phyloP scores from a whole-genome alignment of 2,113 vertebrate genomes.

The Sander vitreus region DNA sequence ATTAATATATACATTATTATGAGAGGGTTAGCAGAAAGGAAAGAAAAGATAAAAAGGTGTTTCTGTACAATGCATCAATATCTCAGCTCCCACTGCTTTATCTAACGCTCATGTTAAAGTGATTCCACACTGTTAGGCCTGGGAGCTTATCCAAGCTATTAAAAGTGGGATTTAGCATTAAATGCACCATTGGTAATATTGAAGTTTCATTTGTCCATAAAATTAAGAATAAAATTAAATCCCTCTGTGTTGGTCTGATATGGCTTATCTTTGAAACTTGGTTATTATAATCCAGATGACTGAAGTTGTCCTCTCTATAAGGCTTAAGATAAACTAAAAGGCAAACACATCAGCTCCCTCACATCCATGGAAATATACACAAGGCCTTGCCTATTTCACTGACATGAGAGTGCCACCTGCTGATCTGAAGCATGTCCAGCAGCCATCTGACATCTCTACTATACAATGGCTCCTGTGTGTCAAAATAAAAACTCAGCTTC shows the following conservation, averaged over 20 bases:
- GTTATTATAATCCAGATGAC: conserved; percentile 38
- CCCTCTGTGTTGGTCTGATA: conserved; percentile 3
- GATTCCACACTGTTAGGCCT: conserved; percentile 14
- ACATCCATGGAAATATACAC: background rate
- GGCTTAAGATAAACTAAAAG: conserved; percentile 52
- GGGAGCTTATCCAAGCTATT: conserved; percentile 11
- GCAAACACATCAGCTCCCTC: conserved; percentile 40
- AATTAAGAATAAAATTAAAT: background rate
- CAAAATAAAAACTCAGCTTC: conserved; percentile 42
- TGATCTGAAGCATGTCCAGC: conserved; percentile 58
- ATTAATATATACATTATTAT: background rate
- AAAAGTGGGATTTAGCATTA: background rate
- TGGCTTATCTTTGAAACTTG: conserved; percentile 35
- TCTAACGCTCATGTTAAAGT: background rate
- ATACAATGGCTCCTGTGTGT: background rate
- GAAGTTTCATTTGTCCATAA: conserved; percentile 1
- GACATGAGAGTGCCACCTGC: conserved; percentile 79
- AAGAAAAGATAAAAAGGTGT: background rate
- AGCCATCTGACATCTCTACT: conserved; percentile 12
- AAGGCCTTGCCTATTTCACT: conserved; percentile 38
- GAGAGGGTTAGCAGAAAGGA: background rate
- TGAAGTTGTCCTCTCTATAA: conserved; percentile 37
- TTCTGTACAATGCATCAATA: background rate
- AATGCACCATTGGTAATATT: conserved; percentile 3
- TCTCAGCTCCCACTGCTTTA: background rate